Percentiles rank a stretch among this genome's conserved stretches.
Conservation (phyloP, 2,113 vertebrate species). For the Hipposideros armiger region DNA sequence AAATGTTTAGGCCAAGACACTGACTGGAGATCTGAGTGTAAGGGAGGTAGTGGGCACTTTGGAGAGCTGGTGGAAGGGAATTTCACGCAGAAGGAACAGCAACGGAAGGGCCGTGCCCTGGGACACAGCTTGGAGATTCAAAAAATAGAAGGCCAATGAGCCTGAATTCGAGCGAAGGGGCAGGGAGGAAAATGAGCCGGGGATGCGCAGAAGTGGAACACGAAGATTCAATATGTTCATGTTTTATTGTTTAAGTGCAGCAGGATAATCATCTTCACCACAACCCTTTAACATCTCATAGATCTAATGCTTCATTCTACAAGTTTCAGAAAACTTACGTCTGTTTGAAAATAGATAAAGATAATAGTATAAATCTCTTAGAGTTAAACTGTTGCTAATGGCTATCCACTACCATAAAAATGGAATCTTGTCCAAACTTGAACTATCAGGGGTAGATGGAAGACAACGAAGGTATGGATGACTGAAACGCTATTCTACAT, state of each 20-base stretch:
- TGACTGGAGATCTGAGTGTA: not conserved
- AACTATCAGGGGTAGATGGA: not conserved
- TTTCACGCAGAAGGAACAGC: not conserved
- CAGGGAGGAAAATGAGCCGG: not conserved
- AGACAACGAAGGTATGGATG: not conserved
- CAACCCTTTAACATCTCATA: not conserved
- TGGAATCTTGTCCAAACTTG: not conserved
- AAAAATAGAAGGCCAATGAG: not conserved
- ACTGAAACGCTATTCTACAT: not conserved
- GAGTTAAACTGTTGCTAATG: not conserved
- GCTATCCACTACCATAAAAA: not conserved
- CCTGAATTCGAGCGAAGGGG: not conserved
- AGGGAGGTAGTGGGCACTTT: not conserved
- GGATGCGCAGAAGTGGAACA: not conserved
- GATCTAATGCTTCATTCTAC: not conserved
- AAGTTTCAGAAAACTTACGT: not conserved
- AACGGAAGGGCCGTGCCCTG: not conserved
- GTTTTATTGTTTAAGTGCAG: not conserved
- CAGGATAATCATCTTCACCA: not conserved
- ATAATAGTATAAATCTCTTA: not conserved
- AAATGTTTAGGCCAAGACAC: not conserved
- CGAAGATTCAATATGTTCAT: not conserved
- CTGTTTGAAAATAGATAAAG: not conserved
- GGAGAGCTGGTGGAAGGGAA: not conserved
- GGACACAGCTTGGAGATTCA: not conserved